Percentiles rank a stretch among this genome's conserved stretches.
Conservation (phyloP, 2,888 invertebrate species). For the Epicampocera succincta region DNA sequence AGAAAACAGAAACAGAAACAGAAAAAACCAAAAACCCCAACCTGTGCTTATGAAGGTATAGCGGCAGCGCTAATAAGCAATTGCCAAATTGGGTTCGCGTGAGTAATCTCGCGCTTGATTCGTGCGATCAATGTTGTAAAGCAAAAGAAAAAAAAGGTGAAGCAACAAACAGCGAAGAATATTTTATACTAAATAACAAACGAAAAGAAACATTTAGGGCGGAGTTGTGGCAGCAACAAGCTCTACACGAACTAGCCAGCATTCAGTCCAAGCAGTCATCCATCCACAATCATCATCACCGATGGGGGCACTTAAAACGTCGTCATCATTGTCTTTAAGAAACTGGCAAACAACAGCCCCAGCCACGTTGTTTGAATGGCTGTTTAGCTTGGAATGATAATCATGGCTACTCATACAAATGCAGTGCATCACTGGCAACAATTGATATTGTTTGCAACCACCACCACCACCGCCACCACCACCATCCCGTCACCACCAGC, state of each 20-base stretch:
- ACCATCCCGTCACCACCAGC: constrained; percentile 2
- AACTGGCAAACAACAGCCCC: constrained; percentile 42
- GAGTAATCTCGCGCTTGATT: constrained; percentile 75
- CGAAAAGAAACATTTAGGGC: constrained; percentile 64
- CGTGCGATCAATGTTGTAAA: constrained; percentile 68
- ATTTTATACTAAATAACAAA: constrained; percentile 46
- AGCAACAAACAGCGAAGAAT: constrained; percentile 41
- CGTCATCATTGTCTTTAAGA: constrained; percentile 67
- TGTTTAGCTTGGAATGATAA: constrained; percentile 58
- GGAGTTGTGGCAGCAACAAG: constrained; percentile 65
- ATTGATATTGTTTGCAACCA: constrained; percentile 63
- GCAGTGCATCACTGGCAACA: constrained; percentile 54
- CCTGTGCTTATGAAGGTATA: constrained; percentile 68
- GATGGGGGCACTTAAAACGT: constrained; percentile 68
- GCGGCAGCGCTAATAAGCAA: constrained; percentile 78
- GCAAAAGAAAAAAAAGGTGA: constrained; percentile 19
- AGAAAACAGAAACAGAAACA: too few relatives aligned
- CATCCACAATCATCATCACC: constrained; percentile 57
- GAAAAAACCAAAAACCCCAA: constrained; percentile 50
- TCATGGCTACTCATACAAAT: constrained; percentile 59
- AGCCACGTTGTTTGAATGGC: constrained; percentile 22
- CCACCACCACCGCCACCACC: constrained; percentile 26
- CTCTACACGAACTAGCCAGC: constrained; percentile 5
- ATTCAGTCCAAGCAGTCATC: constrained; percentile 27
- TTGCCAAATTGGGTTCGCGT: constrained; percentile 81